These are phyloP conservation scores for Batillaria attramentaria DNA, from an alignment of 1,140 invertebrate species.

Conservation along the genomic window DNA sequence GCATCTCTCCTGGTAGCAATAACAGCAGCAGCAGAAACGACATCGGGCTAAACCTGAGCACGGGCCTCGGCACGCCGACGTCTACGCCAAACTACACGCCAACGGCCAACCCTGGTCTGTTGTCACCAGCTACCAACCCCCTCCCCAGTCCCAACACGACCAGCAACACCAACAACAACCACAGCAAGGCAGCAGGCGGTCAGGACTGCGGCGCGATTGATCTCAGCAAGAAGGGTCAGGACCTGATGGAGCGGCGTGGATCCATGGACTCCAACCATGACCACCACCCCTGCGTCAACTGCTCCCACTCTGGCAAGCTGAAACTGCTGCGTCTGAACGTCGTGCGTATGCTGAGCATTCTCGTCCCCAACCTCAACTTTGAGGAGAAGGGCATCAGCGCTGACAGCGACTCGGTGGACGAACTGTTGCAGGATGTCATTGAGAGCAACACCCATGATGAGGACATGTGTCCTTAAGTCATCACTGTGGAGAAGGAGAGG, in stretches of 20 bases:
- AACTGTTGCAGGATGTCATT: constrained; percentile 70
- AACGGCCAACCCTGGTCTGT: constrained; percentile 32
- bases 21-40: constrained; percentile 13
- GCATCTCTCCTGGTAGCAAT: constrained; percentile 8
- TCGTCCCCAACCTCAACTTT: constrained; percentile 69
- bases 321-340: constrained; percentile 65
- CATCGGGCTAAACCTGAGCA: too few relatives aligned
- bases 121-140: constrained; percentile 23
- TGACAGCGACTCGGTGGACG: constrained; percentile 67
- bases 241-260: constrained; percentile 23
- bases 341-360: constrained; percentile 68
- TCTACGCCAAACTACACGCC: neutral
- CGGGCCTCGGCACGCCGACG: neutral
- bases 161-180: constrained; percentile 45
- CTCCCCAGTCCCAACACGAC: constrained; percentile 34
- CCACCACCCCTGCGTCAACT: constrained; percentile 54
- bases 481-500: too few relatives aligned
- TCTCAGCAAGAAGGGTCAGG: constrained; percentile 43
- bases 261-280: constrained; percentile 28
- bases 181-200: constrained; percentile 36
- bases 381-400: constrained; percentile 69
- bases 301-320: constrained; percentile 61
- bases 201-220: constrained; percentile 58
- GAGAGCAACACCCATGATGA: constrained; percentile 70
- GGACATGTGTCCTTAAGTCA: constrained; percentile 43